These are phyloP conservation scores for Ovibos moschatus DNA, from an alignment of 2,113 vertebrate species.

Conservation along the genomic window DNA sequence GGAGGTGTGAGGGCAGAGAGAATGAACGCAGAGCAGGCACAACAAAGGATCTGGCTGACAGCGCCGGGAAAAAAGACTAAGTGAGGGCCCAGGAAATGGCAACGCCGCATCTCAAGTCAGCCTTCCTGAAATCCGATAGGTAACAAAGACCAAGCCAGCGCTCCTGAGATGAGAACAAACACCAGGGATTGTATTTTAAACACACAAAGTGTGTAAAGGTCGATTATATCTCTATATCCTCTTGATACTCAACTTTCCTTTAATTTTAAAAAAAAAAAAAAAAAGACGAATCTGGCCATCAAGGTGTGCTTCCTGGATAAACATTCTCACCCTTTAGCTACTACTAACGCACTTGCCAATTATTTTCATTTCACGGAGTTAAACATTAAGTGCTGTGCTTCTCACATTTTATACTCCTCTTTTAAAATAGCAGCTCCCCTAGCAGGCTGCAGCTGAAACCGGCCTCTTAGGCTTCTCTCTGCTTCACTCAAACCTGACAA, in stretches of 20 bases:
- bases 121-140: constrained; percentile 69
- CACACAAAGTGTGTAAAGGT: neutral
- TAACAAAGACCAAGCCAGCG: constrained; percentile 41
- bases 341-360: neutral
- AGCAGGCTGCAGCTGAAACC: neutral
- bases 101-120: constrained; percentile 33
- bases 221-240: constrained; percentile 42
- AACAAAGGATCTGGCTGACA: constrained; percentile 63
- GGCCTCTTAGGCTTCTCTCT: neutral
- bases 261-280: neutral
- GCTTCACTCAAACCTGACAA: neutral
- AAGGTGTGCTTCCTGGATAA: neutral
- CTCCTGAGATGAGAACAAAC: constrained; percentile 29
- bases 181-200: constrained; percentile 48
- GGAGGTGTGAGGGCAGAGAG: constrained; percentile 44
- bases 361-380: neutral
- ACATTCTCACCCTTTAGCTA: neutral
- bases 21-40: constrained; percentile 4
- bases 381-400: neutral
- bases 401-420: neutral
- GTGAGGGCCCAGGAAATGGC: constrained; percentile 46
- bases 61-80: neutral
- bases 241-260: constrained; percentile 31
- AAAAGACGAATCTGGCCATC: neutral
- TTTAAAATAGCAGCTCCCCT: neutral